Evolutionary conservation across 2,888 invertebrate species (phyloP).

Genomic region (Tortrix viridana): DNA sequence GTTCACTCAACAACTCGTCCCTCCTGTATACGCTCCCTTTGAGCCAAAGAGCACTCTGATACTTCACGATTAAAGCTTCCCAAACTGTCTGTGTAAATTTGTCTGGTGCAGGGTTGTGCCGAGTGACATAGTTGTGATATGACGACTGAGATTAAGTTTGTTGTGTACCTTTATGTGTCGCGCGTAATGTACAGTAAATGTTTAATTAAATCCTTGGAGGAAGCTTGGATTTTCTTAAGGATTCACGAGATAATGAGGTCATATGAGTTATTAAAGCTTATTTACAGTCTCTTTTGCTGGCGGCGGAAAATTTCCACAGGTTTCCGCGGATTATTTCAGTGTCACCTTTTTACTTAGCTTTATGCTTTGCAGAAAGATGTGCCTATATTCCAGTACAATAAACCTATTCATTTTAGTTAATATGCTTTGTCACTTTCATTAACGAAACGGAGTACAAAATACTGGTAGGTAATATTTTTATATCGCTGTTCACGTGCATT

Average conservation of each 20-base stretch:
- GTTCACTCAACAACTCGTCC: conserved; percentile 19
- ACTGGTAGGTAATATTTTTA: too few species aligned
- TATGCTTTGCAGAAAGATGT: too few species aligned
- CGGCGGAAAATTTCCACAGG: too few species aligned
- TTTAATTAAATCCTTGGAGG: conserved; percentile 31
- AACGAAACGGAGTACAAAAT: too few species aligned
- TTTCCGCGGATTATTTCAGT: too few species aligned
- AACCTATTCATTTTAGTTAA: too few species aligned
- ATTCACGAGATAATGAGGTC: background rate
- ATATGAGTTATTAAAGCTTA: background rate
- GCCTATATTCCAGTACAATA: too few species aligned
- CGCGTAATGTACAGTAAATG: conserved; percentile 29
- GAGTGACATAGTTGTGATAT: conserved; percentile 35
- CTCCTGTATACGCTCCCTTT: background rate
- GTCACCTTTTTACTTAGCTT: too few species aligned
- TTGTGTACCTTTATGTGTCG: conserved; percentile 17
- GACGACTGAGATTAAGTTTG: conserved; percentile 27
- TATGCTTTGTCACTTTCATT: too few species aligned
- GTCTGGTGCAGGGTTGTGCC: conserved; percentile 2
- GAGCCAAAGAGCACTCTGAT: conserved; percentile 5
- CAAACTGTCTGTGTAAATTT: conserved; percentile 8
- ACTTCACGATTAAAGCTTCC: background rate
- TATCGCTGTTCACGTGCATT: too few species aligned
- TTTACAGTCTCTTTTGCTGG: background rate
- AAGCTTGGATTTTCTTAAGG: background rate